phyloP scores from a whole-genome alignment of 2,113 vertebrate genomes.

The Emydura subglobosa region DNA sequence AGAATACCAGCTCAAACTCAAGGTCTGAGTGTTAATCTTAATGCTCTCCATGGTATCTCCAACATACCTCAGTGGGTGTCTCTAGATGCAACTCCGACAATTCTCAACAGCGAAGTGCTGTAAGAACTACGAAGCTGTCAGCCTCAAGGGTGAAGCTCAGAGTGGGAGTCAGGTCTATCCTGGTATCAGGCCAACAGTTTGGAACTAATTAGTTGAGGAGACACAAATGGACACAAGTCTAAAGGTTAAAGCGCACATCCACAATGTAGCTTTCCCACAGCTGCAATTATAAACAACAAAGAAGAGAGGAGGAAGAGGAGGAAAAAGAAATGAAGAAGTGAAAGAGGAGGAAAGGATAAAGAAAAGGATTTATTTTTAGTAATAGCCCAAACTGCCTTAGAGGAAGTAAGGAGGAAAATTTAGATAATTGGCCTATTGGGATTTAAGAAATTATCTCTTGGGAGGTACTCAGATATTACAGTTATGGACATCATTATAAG shows the following conservation, averaged over 20 bases:
- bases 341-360: background rate
- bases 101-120: background rate
- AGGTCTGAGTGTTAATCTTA: background rate
- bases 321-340: background rate
- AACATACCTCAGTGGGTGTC: background rate
- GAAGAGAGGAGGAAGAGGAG: background rate
- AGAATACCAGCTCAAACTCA: background rate
- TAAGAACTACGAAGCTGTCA: background rate
- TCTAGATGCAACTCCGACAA: background rate
- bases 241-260: background rate
- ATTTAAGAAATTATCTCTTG: background rate
- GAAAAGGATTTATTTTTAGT: background rate
- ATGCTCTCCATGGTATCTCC: background rate
- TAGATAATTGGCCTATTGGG: background rate
- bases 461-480: background rate
- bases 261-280: background rate
- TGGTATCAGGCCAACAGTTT: background rate
- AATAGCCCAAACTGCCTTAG: background rate
- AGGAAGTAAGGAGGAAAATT: background rate
- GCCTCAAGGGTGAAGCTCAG: background rate
- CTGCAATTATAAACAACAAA: rapidly evolving
- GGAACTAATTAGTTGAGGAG: background rate
- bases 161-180: background rate
- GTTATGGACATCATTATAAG: background rate
- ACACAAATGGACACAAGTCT: background rate